Percentiles rank a stretch among this genome's conserved stretches.
Evolutionary conservation across 2,113 vertebrate genomes (phyloP).

Genomic region (Rhinoptilus africanus): DNA sequence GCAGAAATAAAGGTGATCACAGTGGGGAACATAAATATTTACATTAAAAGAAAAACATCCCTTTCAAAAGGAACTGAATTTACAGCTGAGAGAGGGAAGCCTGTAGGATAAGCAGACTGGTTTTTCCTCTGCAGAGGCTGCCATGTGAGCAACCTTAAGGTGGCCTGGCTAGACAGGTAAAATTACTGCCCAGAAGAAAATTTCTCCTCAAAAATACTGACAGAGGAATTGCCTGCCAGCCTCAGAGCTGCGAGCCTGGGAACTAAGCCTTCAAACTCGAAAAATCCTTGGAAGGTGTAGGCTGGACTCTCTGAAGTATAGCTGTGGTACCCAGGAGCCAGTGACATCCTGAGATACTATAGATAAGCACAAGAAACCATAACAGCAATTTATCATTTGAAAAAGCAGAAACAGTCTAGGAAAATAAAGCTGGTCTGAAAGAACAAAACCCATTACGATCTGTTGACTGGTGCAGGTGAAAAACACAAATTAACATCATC

Average conservation of each 20-base stretch:
- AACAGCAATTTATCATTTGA: not conserved
- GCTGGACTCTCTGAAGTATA: not conserved
- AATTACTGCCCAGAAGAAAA: not conserved
- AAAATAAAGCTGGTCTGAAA: not conserved
- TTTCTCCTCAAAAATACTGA: not conserved
- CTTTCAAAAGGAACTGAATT: not conserved
- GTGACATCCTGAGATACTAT: not conserved
- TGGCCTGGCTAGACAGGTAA: not conserved
- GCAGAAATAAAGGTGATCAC: not conserved
- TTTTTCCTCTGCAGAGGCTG: not conserved
- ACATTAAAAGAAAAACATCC: not conserved
- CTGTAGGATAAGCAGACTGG: not conserved
- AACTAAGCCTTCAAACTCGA: not conserved
- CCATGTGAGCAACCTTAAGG: not conserved
- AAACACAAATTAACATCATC: not conserved
- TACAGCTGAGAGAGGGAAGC: not conserved
- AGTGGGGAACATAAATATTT: not conserved
- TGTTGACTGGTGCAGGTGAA: not conserved
- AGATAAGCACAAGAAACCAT: accelerated
- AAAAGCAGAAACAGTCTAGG: not conserved
- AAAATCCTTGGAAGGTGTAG: not conserved
- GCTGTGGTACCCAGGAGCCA: not conserved
- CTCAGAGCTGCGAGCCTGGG: not conserved
- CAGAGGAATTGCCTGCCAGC: not conserved
- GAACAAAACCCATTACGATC: not conserved